phyloP scores from a whole-genome alignment of 35 echinoderm and acorn worm species.

The Apostichopus parvimensis region DNA sequence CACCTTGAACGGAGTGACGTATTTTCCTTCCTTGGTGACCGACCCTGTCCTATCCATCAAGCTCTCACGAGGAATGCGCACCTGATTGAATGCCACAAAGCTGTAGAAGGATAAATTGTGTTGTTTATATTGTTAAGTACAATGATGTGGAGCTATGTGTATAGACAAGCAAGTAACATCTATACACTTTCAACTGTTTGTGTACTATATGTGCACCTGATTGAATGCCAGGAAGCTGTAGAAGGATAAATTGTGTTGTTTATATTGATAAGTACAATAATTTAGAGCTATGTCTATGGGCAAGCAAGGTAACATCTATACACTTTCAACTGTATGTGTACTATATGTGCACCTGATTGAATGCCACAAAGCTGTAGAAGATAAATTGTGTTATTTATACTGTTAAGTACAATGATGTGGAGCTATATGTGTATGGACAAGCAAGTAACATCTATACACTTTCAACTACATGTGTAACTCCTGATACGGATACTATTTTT shows the following conservation, averaged over 20 bases:
- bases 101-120: slow-evolving; percentile 27
- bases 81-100: slow-evolving; percentile 86
- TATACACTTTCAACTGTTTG: not conserved
- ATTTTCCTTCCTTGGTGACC: slow-evolving; percentile 73
- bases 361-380: slow-evolving; percentile 79
- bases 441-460: not conserved
- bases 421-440: not conserved
- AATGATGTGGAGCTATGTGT: not conserved
- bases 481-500: too few species aligned
- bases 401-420: too few species aligned
- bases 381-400: not conserved
- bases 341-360: slow-evolving; percentile 72
- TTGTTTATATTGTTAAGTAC: too few species aligned
- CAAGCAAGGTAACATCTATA: not conserved
- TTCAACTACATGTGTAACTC: too few species aligned
- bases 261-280: too few species aligned
- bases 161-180: not conserved
- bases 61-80: slow-evolving; percentile 78
- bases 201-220: slow-evolving; percentile 60
- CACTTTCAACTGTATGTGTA: too few species aligned
- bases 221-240: slow-evolving; percentile 88
- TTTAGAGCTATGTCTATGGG: not conserved
- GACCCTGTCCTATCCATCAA: slow-evolving; percentile 76
- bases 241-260: not conserved
- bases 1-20: slow-evolving; percentile 76